Base-by-base conservation (phyloP, 2,113 vertebrate species). In the Serilophus lunatus region DNA sequence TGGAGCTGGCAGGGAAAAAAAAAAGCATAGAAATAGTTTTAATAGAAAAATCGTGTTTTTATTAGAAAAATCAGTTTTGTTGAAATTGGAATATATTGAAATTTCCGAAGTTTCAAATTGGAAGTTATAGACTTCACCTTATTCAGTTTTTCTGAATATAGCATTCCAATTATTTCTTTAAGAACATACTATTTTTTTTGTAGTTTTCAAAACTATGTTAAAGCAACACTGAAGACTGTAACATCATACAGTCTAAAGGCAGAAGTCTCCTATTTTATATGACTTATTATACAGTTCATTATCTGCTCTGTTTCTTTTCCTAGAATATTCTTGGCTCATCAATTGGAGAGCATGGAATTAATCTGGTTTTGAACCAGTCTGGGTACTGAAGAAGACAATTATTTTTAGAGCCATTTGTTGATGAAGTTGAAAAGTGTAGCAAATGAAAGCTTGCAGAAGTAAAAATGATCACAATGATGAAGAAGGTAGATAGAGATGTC, bases 221-320 rank as follows among this genome's bases (percentile, higher is more conserved):
- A 81, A 82, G 42, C 19, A 85, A 63, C 38, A 64, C 35, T 51
- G 50, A 78, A 42, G 4, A 24, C n/a, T 72, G 31, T n/a, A 83
- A 74, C 2, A 2, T 50, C 18, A 36, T 28, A 24, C 2, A n/a
- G 1, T 31, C 29, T 25, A 53, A 64, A 59, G 36, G 40, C 4
- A 60, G 51, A 71, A 40, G 12, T 64, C 26, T 74, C 45, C 42
- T 86, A 7, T 68, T 72, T 63, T 17, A 7, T 49, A 40, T 44
- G 0, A 0, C 18, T 71, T 71, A 36, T 9, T 8, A 44, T 64
- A 61, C 1, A 0, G 8, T 45, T 45, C 12, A 31, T 69, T 69
- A n/a, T 11, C 38, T 60, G 7, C 24, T 77, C 57, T 7, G 17
- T 88, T 88, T 80, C 23, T 83, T 93, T 63, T 74, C 25, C 47